Conservation (phyloP, 35 echinoderm and acorn worm species). For the Heliocidaris erythrogramma region DNA sequence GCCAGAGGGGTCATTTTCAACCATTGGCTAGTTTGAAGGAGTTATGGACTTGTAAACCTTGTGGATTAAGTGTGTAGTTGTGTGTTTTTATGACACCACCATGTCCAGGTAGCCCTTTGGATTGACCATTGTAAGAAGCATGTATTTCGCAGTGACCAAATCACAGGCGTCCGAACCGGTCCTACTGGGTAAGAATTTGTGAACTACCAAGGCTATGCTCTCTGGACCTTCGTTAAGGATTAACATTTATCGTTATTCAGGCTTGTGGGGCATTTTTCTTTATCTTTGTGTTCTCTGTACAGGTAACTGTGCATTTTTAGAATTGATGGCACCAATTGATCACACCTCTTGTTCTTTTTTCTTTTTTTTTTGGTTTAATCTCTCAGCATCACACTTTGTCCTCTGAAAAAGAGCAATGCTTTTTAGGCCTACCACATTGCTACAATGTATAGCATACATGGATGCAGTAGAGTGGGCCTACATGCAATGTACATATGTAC, state of each 20-base stretch:
- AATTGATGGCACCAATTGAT: not conserved
- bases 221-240: not conserved
- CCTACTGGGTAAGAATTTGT: slow-evolving; percentile 32
- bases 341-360: not conserved
- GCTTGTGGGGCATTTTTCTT: not conserved
- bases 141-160: slow-evolving; percentile 49
- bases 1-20: not conserved
- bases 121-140: not conserved
- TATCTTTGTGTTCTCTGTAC: not conserved
- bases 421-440: no score
- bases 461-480: no score
- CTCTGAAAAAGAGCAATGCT: no score
- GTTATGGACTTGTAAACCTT: not conserved
- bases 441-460: not conserved
- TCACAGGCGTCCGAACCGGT: not conserved
- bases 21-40: not conserved
- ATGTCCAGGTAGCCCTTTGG: not conserved
- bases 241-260: no score
- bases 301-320: not conserved
- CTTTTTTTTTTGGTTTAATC: not conserved
- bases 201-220: not conserved
- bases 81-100: not conserved
- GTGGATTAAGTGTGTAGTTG: not conserved
- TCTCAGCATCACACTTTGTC: no score
- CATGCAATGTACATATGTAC: no score